Evolutionary conservation across 2,113 vertebrate species (phyloP).

Genomic region (Grantiella picta): DNA sequence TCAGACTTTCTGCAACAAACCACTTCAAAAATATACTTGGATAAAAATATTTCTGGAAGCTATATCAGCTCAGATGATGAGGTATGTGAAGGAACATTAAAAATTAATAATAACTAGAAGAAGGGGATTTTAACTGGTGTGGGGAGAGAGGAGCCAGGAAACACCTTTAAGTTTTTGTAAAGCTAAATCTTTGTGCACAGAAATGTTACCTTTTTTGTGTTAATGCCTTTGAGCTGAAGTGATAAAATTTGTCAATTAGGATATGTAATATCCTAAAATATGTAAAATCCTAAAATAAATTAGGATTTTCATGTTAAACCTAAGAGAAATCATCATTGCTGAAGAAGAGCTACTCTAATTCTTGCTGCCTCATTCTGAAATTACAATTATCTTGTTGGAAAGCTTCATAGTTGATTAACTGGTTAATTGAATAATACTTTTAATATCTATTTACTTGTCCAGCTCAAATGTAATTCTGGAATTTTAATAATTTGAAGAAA

Average conservation of each 20-base stretch:
- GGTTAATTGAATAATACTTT: background rate
- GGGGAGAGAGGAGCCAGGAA: background rate
- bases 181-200: background rate
- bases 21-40: constrained; percentile 88
- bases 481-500: background rate
- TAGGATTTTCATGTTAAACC: background rate
- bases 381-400: background rate
- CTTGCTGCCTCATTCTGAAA: background rate
- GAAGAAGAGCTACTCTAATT: background rate
- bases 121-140: background rate
- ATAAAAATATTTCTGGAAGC: constrained; percentile 87
- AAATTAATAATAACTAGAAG: background rate
- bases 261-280: no score
- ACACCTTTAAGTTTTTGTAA: background rate
- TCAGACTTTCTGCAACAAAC: constrained; percentile 98
- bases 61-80: constrained; percentile 91
- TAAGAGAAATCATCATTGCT: background rate
- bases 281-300: no score
- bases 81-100: constrained; percentile 64
- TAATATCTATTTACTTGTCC: background rate
- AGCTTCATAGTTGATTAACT: background rate
- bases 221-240: background rate
- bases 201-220: background rate
- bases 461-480: background rate
- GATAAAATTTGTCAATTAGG: background rate